Base-by-base conservation (phyloP, 1,140 invertebrate genomes). In the Macrobrachium nipponense region DNA sequence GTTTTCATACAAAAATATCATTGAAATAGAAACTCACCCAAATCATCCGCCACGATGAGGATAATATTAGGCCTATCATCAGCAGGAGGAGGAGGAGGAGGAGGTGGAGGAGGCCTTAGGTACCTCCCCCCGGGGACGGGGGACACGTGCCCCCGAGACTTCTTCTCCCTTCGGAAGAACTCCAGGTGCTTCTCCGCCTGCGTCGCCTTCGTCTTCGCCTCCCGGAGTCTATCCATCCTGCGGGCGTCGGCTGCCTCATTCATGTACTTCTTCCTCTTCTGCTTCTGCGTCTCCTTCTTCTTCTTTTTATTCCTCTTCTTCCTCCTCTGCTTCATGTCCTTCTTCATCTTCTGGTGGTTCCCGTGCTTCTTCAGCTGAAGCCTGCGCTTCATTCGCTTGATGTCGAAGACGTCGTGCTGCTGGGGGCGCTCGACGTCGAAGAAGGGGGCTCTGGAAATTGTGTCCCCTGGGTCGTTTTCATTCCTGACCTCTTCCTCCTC, bases 41-140 rank as follows among this genome's bases (percentile, higher is more conserved):
- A 18, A 72, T 82, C 70, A 73, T 82, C 80, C 18, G 51, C 70
- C n/a, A 72, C 23, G 12, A 82, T 82, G 59, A 73, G 72, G 51
- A 73, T 15, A 58, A 82, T 75, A 59, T 75, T 73, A 7, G 80
- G 80, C 10, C 51, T 51, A 10, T 51, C 51, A n/a, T n/a, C n/a
- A 51, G 51, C 3, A 51, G 51, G 27, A 36, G 27, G 27, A 36
- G 27, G 27, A 51, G 51, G 51, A 51, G 51, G 27, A 36, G 27
- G 27, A 36, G 27, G 27, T 5, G 51, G 51, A 51, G 51, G 8
- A 51, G 51, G 51, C 12, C 51, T 51, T 2, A 51, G 51, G 12
- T 51, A 51, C 12, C 51, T 51, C 51, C 51, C 8, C 12, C 51
- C 51, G 12, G 51, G 12, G 51, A 4, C 27, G 27, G 51, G 8